Evolutionary conservation across 30 jellyfish, hydroid and myxozoan genomes (phyloP), one percentile per base, ranked within the genome.

Genomic region (Haliclystus octoradiatus): DNA sequence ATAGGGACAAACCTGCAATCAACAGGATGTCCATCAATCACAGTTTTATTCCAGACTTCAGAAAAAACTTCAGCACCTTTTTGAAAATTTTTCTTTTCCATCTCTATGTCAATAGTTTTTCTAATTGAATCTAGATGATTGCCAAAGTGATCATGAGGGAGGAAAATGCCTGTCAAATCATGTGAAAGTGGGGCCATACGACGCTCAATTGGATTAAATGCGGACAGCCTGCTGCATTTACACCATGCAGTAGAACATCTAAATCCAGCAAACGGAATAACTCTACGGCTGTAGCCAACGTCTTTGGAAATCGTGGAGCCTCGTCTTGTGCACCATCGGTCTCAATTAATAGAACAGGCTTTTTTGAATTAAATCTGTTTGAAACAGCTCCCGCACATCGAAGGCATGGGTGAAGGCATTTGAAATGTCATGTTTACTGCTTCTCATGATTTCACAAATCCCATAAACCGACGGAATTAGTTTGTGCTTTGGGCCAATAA

Each of bases 391-490:
- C 2, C 70, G 80, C 70, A 72, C 32, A 33, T 53, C 83, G 34
- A 1, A 72, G 30, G 83, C 83, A 32, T 72, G 83, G 1, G 83
- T 72, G 70, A 52, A 72, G 2, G 80, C 9, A 46, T 29, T 31
- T 22, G 85, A 74, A 5, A 4, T 74, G 60, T 74, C 85, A 29
- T 74, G 85, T 30, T 74, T 74, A 5, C 85, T 76, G 49, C 72
- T 74, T 34, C 85, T 65, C 2, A 74, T 30, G 74, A 40, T 35
- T 23, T 49, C 80, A 52, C 79, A 52, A 7, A 52, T 35, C 5
- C 79, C 89, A 52, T 70, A 76, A 71, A 76, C 88, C 31, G 77
- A 67, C 26, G 85, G 85, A 24, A 74, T 74, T 40, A 74, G 32
- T 29, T 74, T 63, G 74, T 65, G 85, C 2, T 23, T 24, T 28